Base-by-base conservation (phyloP, 1,140 invertebrate genomes). In the Pseudomyrmex sp. region DNA sequence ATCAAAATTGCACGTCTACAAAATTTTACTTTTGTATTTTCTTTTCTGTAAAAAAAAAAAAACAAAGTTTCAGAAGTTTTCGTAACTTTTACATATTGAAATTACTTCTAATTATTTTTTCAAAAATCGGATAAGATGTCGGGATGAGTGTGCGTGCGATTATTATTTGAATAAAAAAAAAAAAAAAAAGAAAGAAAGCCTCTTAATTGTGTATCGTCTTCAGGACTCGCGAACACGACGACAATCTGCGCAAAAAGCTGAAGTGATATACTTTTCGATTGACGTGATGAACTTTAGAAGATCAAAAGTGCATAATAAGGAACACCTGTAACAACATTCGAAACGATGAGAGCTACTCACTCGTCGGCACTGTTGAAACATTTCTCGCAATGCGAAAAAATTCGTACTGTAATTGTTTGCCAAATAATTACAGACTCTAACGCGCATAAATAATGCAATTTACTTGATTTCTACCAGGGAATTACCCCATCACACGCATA, bases 181-280 rank as follows among this genome's bases (percentile, higher is more conserved):
- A 18, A 18, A 18, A 18, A 18, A 59, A 23, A 15, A 69, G 48
- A 23, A 13, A 69, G 13, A 48, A 66, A 68, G 13, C 2, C 18
- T 48, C 8, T 79, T 23, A 59, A 48, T 46, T 61, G 20, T 44
- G 35, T 20, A 50, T 46, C 12, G 15, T 26, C 15, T 58, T 0
- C 15, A 79, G 76, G 12, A 80, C 20, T 79, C 35, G 9, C 46
- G 66, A 10, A 59, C n/a, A 59, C 35, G 18, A n/a, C 10, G 52
- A n/a, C n/a, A 58, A 70, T 48, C 15, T 56, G 35, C 2, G 20
- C 18, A 2, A 61, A 72, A 70, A 56, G 70, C 20, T 23, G n/a
- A 54, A 26, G 35, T 44, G 35, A 77, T 52, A 35, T 3, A 9
- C 44, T 66, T 58, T 62, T 15, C 26, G 13, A 35, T 7, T 35